A percentile compares a stretch with the other conserved stretches of the same genome.
phyloP scores from a whole-genome alignment of 1,140 invertebrate species.

The Hydropsyche tenuis region DNA sequence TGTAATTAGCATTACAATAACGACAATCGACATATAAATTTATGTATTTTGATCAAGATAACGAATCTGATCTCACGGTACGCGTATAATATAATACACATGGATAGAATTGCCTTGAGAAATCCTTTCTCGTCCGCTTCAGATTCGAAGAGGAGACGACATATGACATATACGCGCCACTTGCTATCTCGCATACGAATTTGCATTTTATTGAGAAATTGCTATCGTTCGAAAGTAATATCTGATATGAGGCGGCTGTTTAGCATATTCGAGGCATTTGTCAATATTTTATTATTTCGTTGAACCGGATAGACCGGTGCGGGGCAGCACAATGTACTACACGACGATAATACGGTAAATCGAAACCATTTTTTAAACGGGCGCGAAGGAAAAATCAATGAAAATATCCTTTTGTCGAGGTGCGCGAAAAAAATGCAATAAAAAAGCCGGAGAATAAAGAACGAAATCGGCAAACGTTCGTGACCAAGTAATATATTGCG shows the following conservation, averaged over 20 bases:
- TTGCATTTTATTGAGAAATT: conserved; percentile 29
- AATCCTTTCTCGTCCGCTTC: not conserved
- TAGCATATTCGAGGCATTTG: conserved; percentile 27
- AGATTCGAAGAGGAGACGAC: not conserved
- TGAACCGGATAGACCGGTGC: not conserved
- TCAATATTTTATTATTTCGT: conserved; percentile 25
- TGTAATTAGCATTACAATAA: too few relatives aligned
- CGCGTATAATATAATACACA: not conserved
- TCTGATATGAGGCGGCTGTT: conserved; percentile 15
- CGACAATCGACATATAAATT: too few relatives aligned
- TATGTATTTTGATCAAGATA: too few relatives aligned
- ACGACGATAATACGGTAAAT: not conserved
- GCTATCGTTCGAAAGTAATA: conserved; percentile 28
- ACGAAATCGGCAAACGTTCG: conserved; percentile 1
- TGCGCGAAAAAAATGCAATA: too few relatives aligned
- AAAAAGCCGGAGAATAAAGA: too few relatives aligned
- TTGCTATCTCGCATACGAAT: conserved; percentile 20
- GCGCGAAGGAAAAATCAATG: not conserved
- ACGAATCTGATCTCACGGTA: too few relatives aligned
- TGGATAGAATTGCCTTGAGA: not conserved
- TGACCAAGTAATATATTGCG: not conserved
- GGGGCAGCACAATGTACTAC: conserved; percentile 2
- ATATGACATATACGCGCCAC: too few relatives aligned
- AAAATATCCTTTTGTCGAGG: not conserved
- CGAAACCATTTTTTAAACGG: not conserved